Evolutionary conservation across 1,140 invertebrate species (phyloP).

Genomic region (Onthophagus taurus): DNA sequence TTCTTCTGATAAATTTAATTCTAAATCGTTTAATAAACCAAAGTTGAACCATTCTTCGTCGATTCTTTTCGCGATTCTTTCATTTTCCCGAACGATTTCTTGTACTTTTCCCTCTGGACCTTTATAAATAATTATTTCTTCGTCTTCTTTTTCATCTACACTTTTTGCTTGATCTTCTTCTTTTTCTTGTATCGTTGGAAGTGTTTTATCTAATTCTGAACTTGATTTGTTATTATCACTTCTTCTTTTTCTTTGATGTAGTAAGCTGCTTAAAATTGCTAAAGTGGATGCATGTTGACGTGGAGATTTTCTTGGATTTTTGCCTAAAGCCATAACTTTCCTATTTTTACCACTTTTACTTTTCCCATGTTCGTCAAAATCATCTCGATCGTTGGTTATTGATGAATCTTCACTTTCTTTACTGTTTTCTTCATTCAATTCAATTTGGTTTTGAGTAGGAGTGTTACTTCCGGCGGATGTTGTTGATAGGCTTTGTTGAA

Average conservation of each 20-base stretch:
- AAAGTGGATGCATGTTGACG: slow-evolving; percentile 75
- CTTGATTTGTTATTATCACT: slow-evolving; percentile 12
- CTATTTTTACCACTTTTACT: not conserved
- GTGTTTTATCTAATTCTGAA: slow-evolving; percentile 14
- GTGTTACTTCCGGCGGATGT: slow-evolving; percentile 22
- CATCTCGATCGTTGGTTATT: not conserved
- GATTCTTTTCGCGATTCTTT: slow-evolving; percentile 11
- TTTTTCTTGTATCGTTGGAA: slow-evolving; percentile 6
- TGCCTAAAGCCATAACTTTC: slow-evolving; percentile 27
- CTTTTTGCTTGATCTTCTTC: slow-evolving; percentile 12
- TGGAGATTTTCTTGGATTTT: slow-evolving; percentile 70
- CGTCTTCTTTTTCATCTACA: slow-evolving; percentile 5
- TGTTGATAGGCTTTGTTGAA: slow-evolving; percentile 17
- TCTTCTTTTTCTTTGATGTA: slow-evolving; percentile 43
- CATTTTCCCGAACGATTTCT: too few relatives aligned
- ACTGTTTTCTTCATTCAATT: slow-evolving; percentile 8
- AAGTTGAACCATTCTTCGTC: slow-evolving; percentile 9
- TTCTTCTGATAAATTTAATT: not conserved
- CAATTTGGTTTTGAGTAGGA: slow-evolving; percentile 15
- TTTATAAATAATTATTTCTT: not conserved
- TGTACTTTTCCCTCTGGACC: too few relatives aligned
- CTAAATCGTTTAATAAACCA: not conserved
- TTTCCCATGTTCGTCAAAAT: not conserved
- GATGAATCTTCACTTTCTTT: slow-evolving; percentile 9
- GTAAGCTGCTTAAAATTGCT: slow-evolving; percentile 62